Conservation (phyloP, 2,888 invertebrate species). For the Lasioglossum villosulum region DNA sequence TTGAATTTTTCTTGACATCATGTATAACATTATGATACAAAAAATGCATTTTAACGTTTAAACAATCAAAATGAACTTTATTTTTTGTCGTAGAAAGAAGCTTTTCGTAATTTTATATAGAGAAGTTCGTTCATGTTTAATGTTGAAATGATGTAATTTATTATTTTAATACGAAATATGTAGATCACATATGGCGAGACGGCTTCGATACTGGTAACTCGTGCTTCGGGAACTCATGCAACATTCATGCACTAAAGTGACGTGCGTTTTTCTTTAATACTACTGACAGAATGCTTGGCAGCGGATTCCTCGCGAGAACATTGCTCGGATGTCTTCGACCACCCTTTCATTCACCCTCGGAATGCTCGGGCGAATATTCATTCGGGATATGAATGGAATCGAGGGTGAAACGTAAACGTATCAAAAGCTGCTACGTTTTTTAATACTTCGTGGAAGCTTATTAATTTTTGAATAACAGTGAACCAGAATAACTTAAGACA, state of each 20-base stretch:
- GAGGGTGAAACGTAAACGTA: background rate
- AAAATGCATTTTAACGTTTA: too few species aligned
- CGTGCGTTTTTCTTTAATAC: conserved; percentile 1
- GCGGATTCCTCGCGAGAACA: background rate
- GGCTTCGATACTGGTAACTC: background rate
- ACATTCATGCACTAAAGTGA: background rate
- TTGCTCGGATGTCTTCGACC: background rate
- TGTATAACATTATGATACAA: too few species aligned
- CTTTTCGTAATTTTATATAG: too few species aligned
- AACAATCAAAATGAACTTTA: too few species aligned
- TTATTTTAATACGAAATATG: too few species aligned
- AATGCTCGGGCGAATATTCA: background rate
- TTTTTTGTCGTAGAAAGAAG: too few species aligned
- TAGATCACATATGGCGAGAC: background rate
- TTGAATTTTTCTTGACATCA: too few species aligned
- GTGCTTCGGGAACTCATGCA: background rate
- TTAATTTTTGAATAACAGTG: background rate
- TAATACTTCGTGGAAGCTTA: background rate
- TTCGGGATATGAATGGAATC: background rate
- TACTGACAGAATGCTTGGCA: background rate
- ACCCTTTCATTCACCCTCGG: background rate
- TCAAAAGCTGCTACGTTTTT: background rate
- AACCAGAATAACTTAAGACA: too few species aligned
- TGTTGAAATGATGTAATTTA: too few species aligned
- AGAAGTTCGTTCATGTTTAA: too few species aligned